These are phyloP conservation scores for Acanthopleura granulata DNA, from an alignment of 2,888 invertebrate species.

Conservation along the genomic window DNA sequence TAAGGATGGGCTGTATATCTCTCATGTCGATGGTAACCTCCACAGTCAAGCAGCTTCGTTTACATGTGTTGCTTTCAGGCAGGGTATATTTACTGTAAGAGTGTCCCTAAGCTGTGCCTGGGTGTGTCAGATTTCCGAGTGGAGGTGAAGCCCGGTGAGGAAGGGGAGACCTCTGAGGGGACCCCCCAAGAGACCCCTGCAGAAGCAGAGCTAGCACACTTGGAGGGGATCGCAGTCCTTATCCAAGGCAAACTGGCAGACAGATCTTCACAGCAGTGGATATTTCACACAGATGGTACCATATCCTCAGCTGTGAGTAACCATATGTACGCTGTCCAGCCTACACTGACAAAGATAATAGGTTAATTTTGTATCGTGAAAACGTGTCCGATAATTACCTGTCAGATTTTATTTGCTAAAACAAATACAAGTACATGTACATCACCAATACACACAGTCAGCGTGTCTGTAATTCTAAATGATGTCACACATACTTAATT, in stretches of 20 bases:
- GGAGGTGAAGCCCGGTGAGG: slow-evolving; percentile 37
- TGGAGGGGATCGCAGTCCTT: slow-evolving; percentile 57
- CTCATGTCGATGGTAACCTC: neutral
- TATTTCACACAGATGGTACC: slow-evolving; percentile 61
- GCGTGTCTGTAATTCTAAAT: too few species aligned
- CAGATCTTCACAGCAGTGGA: slow-evolving; percentile 62
- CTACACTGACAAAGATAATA: too few species aligned
- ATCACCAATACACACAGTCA: too few species aligned
- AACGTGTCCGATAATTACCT: too few species aligned
- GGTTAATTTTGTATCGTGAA: too few species aligned
- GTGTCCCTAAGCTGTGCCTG: slow-evolving; percentile 63
- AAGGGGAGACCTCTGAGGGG: slow-evolving; percentile 48
- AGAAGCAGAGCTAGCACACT: slow-evolving; percentile 31
- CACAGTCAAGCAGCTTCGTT: neutral
- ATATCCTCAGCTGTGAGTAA: slow-evolving; percentile 52
- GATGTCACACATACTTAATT: too few species aligned
- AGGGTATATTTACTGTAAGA: slow-evolving; percentile 62
- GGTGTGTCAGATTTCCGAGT: slow-evolving; percentile 51
- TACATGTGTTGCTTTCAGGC: slow-evolving; percentile 41
- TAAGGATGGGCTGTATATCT: neutral
- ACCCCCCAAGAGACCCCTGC: slow-evolving; percentile 35
- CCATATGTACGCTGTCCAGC: too few species aligned
- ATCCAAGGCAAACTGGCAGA: slow-evolving; percentile 58
- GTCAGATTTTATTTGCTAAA: too few species aligned
- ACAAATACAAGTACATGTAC: too few species aligned